phyloP scores from a whole-genome alignment of 2,797 vertebrate species.

The Tragelaphus eurycerus region DNA sequence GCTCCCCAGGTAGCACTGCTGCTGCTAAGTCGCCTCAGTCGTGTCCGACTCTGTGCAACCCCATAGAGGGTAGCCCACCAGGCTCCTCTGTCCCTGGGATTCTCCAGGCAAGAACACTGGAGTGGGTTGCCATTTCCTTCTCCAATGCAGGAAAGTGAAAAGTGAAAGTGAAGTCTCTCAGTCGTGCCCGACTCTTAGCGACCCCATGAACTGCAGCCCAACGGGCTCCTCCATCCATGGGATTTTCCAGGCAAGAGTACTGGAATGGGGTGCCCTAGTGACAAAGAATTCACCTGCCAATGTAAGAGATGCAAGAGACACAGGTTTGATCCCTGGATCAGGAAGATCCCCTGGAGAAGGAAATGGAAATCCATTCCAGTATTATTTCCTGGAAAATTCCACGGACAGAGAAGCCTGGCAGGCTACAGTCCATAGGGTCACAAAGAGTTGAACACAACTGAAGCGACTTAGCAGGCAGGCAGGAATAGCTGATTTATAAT shows the following conservation, averaged over 20 bases:
- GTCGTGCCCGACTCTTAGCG: no score
- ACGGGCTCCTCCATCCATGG: no score
- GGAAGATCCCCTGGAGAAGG: background rate
- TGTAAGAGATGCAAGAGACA: background rate
- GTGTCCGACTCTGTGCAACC: no score
- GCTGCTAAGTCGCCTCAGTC: no score
- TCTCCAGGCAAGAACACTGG: no score
- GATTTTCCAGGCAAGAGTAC: no score
- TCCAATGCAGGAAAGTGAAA: no score
- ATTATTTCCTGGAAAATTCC: background rate
- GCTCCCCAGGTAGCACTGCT: background rate
- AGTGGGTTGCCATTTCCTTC: no score
- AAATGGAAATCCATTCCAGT: background rate
- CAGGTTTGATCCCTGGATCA: background rate
- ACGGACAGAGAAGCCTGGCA: background rate
- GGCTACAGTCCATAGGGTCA: background rate
- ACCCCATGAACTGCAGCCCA: no score
- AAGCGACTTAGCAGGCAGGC: background rate
- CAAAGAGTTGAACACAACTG: background rate
- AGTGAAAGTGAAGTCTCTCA: no score
- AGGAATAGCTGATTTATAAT: background rate
- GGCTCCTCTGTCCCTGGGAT: no score
- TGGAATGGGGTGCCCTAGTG: background rate
- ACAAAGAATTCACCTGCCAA: background rate
- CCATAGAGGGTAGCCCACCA: no score